A percentile compares a stretch with the other conserved stretches of the same genome.
Conservation (phyloP, 2,888 invertebrate genomes). For the Bembecia ichneumoniformis region DNA sequence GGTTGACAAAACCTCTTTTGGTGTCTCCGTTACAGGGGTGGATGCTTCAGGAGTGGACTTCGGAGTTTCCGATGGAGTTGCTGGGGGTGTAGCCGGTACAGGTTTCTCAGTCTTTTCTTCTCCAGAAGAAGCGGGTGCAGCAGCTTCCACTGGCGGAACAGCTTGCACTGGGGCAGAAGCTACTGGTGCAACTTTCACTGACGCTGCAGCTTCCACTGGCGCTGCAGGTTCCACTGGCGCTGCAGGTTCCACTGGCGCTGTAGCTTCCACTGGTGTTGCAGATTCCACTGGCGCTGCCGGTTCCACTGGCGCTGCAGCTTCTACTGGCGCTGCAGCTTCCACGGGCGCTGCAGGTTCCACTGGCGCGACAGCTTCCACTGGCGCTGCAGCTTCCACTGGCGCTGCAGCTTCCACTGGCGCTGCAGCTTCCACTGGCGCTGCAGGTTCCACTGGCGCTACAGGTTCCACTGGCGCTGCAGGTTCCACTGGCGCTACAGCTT, state of each 20-base stretch:
- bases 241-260: constrained; percentile 7
- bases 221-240: constrained; percentile 9
- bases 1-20: constrained; percentile 1
- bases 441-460: constrained; percentile 10
- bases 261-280: constrained; percentile 9
- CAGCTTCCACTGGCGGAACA: constrained; percentile 6
- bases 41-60: constrained; percentile 17
- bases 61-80: constrained; percentile 18
- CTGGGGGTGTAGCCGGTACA: constrained; percentile 13
- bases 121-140: constrained; percentile 7
- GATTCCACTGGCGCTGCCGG: constrained; percentile 8
- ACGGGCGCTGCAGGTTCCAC: constrained; percentile 7
- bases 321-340: constrained; percentile 8
- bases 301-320: constrained; percentile 6
- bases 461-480: constrained; percentile 6
- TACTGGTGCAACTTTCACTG: constrained; percentile 9
- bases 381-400: constrained; percentile 11
- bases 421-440: constrained; percentile 14
- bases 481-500: constrained; percentile 10
- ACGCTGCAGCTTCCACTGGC: constrained; percentile 6
- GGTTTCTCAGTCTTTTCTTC: constrained; percentile 18
- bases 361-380: constrained; percentile 14
- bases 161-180: constrained; percentile 10
- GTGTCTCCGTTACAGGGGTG: constrained; percentile 12
- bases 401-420: constrained; percentile 10